Evolutionary conservation across 2,797 vertebrate species (phyloP).

Genomic region (Salmo trutta): DNA sequence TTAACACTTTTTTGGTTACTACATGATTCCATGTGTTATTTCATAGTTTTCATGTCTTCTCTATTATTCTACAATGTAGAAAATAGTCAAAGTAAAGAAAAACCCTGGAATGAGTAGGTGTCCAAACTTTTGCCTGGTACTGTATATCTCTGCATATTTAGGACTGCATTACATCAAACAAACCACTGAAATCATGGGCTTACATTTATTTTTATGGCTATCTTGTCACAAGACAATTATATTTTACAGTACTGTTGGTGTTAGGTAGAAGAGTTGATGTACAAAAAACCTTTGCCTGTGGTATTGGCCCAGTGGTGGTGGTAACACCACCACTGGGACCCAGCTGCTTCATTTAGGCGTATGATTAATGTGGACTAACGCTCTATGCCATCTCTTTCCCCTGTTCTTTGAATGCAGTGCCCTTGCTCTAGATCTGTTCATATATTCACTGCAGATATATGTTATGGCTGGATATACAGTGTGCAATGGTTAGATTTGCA

Average conservation of each 20-base stretch:
- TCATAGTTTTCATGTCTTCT: no score
- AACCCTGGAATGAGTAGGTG: no score
- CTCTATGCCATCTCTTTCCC: neutral
- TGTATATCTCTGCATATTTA: no score
- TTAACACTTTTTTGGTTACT: no score
- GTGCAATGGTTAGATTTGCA: neutral
- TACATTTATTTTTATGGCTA: no score
- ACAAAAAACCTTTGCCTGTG: conserved; percentile 16
- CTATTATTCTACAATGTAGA: no score
- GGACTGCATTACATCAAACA: no score
- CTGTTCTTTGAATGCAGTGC: neutral
- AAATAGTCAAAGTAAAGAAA: no score
- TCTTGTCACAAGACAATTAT: no score
- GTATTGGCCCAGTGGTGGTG: neutral
- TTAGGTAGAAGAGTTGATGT: conserved; percentile 13
- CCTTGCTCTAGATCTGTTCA: neutral
- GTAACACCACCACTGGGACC: neutral
- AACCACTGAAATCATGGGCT: no score
- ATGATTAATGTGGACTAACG: conserved; percentile 38
- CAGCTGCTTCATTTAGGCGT: neutral
- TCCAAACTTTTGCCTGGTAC: no score
- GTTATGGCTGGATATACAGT: neutral
- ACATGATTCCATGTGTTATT: no score
- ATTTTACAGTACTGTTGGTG: neutral
- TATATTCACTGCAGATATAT: neutral